phyloP scores from a whole-genome alignment of 1,140 invertebrate species.

The Babylonia areolata region DNA sequence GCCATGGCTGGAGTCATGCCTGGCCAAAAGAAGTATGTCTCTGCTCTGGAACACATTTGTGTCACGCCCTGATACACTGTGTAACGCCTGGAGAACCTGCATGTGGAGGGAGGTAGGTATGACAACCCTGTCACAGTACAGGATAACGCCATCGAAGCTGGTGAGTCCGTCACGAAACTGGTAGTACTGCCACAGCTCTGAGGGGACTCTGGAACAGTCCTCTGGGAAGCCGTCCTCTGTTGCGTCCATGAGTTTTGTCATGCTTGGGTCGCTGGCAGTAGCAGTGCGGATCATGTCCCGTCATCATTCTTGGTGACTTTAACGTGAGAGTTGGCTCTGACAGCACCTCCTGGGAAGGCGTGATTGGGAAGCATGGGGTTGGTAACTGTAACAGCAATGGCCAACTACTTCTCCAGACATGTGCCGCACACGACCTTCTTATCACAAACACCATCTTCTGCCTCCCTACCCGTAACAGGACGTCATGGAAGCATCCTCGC shows the following conservation, averaged over 20 bases:
- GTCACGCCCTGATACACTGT: slow-evolving; percentile 52
- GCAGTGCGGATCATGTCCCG: slow-evolving; percentile 46
- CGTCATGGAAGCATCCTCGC: no score
- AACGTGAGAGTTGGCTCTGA: no score
- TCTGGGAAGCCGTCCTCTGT: slow-evolving; percentile 48
- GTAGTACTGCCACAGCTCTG: slow-evolving; percentile 40
- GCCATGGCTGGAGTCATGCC: slow-evolving; percentile 41
- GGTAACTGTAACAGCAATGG: no score
- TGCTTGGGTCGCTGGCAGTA: slow-evolving; percentile 44
- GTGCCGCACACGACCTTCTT: no score
- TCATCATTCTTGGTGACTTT: no score
- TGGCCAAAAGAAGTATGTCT: slow-evolving; percentile 34
- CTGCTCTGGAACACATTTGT: slow-evolving; percentile 49
- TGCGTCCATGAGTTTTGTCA: slow-evolving; percentile 37
- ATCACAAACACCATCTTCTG: no score
- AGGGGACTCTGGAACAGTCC: slow-evolving; percentile 30
- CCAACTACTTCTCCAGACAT: no score
- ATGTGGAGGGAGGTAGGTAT: not conserved
- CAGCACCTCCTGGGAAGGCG: no score
- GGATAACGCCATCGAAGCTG: slow-evolving; percentile 44
- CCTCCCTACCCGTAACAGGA: no score
- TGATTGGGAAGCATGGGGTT: no score
- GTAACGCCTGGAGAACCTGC: slow-evolving; percentile 26
- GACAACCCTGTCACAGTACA: slow-evolving; percentile 44
- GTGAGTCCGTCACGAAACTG: slow-evolving; percentile 46